These are phyloP conservation scores for Hemibagrus wyckioides DNA, from an alignment of 2,113 vertebrate species.

Conservation along the genomic window DNA sequence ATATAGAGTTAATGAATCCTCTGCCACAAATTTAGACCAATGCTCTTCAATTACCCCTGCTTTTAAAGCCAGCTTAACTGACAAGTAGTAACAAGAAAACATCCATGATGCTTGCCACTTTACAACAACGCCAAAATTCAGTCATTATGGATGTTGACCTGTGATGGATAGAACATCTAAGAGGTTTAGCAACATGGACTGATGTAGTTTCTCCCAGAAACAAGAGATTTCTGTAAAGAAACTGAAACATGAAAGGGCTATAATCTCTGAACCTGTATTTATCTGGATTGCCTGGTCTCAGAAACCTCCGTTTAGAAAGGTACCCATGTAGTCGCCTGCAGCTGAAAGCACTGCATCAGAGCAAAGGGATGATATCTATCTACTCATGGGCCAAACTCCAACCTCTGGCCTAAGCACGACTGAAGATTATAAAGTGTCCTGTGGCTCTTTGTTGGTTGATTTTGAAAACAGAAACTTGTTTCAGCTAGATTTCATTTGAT, in stretches of 20 bases:
- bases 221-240: conserved; percentile 61
- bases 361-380: conserved; percentile 10
- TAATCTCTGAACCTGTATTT: conserved; percentile 57
- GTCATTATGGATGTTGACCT: background rate
- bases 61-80: background rate
- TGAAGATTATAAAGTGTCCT: background rate
- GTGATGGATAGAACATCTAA: background rate
- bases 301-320: background rate
- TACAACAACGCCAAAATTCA: background rate
- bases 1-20: conserved; percentile 39
- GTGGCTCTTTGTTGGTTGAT: background rate
- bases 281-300: background rate
- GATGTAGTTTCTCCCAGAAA: conserved; percentile 53
- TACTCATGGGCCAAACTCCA: conserved; percentile 4
- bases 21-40: conserved; percentile 27
- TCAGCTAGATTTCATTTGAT: conserved; percentile 28
- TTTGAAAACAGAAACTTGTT: conserved; percentile 10
- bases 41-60: background rate
- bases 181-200: conserved; percentile 16
- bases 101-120: background rate
- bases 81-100: background rate
- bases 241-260: conserved; percentile 64
- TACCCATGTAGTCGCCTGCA: background rate
- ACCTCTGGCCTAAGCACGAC: conserved; percentile 9
- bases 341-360: background rate